Conservation (phyloP, 2,888 invertebrate species). For the Cataglyphis cursor region DNA sequence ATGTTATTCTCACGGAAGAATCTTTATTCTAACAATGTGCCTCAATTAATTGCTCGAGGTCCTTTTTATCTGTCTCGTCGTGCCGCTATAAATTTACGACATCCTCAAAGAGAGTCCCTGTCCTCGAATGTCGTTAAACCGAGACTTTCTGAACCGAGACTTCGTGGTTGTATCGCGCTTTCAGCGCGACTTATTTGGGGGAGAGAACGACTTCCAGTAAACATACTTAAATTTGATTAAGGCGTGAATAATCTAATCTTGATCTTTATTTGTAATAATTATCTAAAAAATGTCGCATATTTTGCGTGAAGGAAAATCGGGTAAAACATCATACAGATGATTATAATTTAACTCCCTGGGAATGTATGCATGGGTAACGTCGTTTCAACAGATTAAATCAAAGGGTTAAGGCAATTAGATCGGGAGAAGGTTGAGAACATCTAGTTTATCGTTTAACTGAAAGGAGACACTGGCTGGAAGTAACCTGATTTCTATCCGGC, state of each 20-base stretch:
- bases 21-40: constrained; percentile 39
- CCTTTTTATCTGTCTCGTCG: constrained; percentile 8
- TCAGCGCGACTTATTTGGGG: constrained; percentile 16
- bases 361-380: background rate
- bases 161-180: constrained; percentile 6
- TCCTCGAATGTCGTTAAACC: constrained; percentile 42
- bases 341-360: background rate
- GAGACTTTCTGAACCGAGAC: constrained; percentile 46
- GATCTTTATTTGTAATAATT: background rate
- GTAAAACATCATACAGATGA: background rate
- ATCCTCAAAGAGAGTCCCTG: constrained; percentile 34
- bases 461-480: constrained; percentile 39
- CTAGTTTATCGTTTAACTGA: constrained; percentile 11
- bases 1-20: constrained; percentile 56
- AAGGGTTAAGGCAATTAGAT: background rate
- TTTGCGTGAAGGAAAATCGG: background rate
- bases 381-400: background rate
- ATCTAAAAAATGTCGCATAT: background rate
- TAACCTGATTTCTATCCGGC: constrained; percentile 61
- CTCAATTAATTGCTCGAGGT: constrained; percentile 40
- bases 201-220: constrained; percentile 16
- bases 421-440: constrained; percentile 10
- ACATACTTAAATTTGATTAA: background rate
- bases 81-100: constrained; percentile 28
- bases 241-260: background rate